Evolutionary conservation across 2,113 vertebrate species (phyloP).

Genomic region (Pseudopodoces humilis): DNA sequence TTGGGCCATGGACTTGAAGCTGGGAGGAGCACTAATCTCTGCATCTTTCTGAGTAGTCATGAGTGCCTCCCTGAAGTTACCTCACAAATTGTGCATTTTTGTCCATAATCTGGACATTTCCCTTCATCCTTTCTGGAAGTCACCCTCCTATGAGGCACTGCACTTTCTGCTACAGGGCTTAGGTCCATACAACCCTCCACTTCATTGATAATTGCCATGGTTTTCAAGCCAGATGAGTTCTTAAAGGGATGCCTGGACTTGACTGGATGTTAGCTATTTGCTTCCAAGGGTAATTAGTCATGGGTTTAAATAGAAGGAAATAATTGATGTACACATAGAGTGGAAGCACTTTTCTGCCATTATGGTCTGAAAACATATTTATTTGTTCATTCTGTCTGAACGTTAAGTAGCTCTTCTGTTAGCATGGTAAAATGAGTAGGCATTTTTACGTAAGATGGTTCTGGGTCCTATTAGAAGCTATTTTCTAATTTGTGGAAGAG

Average conservation of each 20-base stretch:
- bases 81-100: not conserved
- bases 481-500: slow-evolving; percentile 35
- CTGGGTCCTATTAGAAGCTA: slow-evolving; percentile 8
- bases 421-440: not conserved
- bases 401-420: slow-evolving; percentile 24
- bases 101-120: not conserved
- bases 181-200: not conserved
- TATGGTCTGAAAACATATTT: slow-evolving; percentile 28
- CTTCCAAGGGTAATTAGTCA: slow-evolving; percentile 55
- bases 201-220: slow-evolving; percentile 41
- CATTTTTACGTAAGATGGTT: not conserved
- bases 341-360: slow-evolving; percentile 38
- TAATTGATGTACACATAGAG: slow-evolving; percentile 35
- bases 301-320: slow-evolving; percentile 45
- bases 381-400: slow-evolving; percentile 40
- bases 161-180: not conserved
- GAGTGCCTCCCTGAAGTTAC: not conserved
- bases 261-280: slow-evolving; percentile 35
- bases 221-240: slow-evolving; percentile 44
- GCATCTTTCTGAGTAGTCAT: not conserved
- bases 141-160: rapidly evolving
- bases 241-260: slow-evolving; percentile 30
- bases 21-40: not conserved
- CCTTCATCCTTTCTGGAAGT: not conserved
- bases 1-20: not conserved